A percentile compares a stretch with the other conserved stretches of the same genome.
Conservation (phyloP, 2,113 vertebrate genomes). For the Anseranas semipalmata region DNA sequence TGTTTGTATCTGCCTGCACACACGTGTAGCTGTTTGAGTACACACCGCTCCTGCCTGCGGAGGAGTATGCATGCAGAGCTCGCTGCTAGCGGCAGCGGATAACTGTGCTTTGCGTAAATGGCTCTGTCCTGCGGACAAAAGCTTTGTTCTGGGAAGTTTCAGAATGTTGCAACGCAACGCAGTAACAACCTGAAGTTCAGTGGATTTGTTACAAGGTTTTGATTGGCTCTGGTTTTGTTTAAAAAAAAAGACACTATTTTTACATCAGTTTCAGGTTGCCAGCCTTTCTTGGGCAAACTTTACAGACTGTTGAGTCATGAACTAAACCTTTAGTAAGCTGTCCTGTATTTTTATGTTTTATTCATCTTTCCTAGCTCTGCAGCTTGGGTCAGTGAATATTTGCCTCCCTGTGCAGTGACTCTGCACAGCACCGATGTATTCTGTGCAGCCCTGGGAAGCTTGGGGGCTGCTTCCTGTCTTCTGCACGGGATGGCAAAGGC, state of each 20-base stretch:
- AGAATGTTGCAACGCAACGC: background rate
- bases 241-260: slow-evolving; percentile 16
- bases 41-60: background rate
- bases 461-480: background rate
- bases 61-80: background rate
- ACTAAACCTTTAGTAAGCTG: slow-evolving; percentile 5
- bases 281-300: slow-evolving; percentile 2
- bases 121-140: background rate
- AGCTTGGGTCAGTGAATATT: background rate
- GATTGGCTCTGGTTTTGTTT: background rate
- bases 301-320: slow-evolving; percentile 17
- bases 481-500: background rate
- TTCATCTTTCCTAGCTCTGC: background rate
- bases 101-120: background rate
- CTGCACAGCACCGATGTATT: background rate
- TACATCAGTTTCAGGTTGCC: slow-evolving; percentile 5
- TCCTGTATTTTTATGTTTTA: background rate
- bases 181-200: background rate
- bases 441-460: background rate
- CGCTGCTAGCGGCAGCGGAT: background rate
- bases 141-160: slow-evolving; percentile 25
- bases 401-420: background rate
- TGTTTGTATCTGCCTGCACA: background rate
- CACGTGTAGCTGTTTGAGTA: background rate
- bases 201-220: background rate